Evolutionary conservation across 2,888 invertebrate species (phyloP), one percentile per base, ranked within the genome.

Genomic region (Synanthedon tipuliformis): DNA sequence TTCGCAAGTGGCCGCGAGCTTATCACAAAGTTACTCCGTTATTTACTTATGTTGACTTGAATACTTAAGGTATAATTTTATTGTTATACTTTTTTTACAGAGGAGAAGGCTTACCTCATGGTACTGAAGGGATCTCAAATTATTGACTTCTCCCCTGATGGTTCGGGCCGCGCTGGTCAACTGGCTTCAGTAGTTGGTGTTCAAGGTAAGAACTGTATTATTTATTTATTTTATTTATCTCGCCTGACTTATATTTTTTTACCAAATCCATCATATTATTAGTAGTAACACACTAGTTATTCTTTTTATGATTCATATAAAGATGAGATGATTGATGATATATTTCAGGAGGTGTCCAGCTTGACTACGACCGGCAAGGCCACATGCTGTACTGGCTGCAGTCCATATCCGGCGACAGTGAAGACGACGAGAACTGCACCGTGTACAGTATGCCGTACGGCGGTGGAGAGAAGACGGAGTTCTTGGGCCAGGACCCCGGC

Each of bases 341-440:
- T 34, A 34, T 34, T 34, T 34, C 57, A 82, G 94, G 94, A 60
- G 97, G 96, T 23, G 90, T 93, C 3, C 95, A 96, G 60, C 89
- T 98, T 54, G 98, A 98, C 74, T 99, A 94, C 73, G 98, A 99
- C 73, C 91, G 95, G 15, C 92, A 92, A 69, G 93, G 94, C 1
- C 93, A 93, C 64, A 91, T 89, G 51, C 88, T 99, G 8, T 98
- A 93, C 82, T 98, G 96, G 95, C 89, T 97, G 0, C 95, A 96
- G 75, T 87, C 90, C 1, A 88, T 89, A 51, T 87, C 89, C 0
- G 78, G 78, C 0, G 92, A 92, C 59, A 91, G 91, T 61, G 93
- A 93, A 52, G 93, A 92, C 54, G 92, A 92, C 57, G 94, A 94
- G 65, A 92, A 96, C 87, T 95, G 95, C 59, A 97, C 97, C 0